Percentiles rank a stretch among this genome's conserved stretches.
These are phyloP conservation scores for Argynnis bischoffii DNA, from an alignment of 2,888 invertebrate species.

Conservation along the genomic window DNA sequence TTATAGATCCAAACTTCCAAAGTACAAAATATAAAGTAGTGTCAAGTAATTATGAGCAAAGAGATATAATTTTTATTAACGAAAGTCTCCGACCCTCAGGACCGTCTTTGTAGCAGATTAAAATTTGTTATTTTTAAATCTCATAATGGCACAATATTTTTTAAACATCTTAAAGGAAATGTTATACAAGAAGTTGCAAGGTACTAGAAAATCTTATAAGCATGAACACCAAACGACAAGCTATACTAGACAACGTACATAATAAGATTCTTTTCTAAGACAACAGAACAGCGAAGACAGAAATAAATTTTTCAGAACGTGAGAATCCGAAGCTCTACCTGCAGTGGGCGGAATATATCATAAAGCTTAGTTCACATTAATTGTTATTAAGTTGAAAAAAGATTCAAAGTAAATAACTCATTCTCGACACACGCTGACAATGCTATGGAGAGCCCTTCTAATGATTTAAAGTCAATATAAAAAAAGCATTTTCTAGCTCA, in stretches of 20 bases:
- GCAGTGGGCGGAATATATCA: conserved; percentile 33
- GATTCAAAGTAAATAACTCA: no score
- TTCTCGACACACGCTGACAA: no score
- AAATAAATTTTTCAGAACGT: conserved; percentile 39
- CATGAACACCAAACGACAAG: conserved; percentile 30
- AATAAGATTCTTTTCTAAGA: conserved; percentile 37
- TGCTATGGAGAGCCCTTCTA: no score
- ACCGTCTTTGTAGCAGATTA: no score
- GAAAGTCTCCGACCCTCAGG: no score
- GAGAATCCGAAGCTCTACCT: conserved; percentile 36
- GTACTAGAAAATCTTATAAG: conserved; percentile 18
- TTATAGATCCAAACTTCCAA: no score
- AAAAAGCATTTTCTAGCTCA: no score
- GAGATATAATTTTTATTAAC: no score
- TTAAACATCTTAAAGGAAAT: not conserved
- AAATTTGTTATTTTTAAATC: no score
- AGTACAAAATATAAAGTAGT: no score
- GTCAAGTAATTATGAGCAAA: no score
- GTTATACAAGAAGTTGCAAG: not conserved
- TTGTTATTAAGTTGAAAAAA: not conserved
- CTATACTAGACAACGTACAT: conserved; percentile 33
- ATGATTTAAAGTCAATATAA: no score
- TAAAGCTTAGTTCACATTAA: conserved; percentile 21
- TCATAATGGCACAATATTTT: not conserved
- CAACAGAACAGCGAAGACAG: conserved; percentile 37